phyloP scores from a whole-genome alignment of 2,797 vertebrate genomes.

The Atherinosoma microstoma region DNA sequence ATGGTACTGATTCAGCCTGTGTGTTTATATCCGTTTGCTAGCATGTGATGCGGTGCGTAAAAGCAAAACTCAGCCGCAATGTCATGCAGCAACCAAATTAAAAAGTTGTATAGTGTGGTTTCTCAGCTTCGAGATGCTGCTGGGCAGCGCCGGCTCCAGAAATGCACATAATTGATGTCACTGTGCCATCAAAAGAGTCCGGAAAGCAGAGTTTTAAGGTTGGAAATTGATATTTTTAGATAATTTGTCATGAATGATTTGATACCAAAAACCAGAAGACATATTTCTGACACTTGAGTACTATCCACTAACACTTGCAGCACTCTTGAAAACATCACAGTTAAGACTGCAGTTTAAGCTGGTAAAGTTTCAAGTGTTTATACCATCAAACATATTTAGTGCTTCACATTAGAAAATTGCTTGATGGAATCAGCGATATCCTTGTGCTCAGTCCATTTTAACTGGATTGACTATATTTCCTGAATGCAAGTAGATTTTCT shows the following conservation, averaged over 20 bases:
- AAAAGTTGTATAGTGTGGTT: too few relatives aligned
- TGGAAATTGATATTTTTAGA: background rate
- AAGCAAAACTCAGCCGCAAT: too few relatives aligned
- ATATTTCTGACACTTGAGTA: background rate
- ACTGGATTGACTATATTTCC: background rate
- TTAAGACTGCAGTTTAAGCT: conserved; percentile 17
- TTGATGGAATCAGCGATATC: background rate
- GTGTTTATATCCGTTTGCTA: too few relatives aligned
- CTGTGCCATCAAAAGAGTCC: too few relatives aligned
- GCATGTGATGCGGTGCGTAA: too few relatives aligned
- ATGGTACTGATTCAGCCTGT: too few relatives aligned
- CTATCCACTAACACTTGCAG: conserved; percentile 6
- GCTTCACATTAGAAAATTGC: conserved; percentile 9
- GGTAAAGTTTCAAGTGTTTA: conserved; percentile 15
- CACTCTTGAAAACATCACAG: conserved; percentile 4
- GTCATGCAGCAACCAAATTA: too few relatives aligned
- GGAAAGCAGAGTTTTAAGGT: too few relatives aligned
- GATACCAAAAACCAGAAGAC: background rate
- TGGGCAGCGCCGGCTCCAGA: too few relatives aligned
- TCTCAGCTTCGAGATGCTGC: too few relatives aligned
- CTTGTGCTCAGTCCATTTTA: background rate
- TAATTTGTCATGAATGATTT: background rate
- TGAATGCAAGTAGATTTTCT: conserved; percentile 1
- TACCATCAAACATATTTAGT: background rate
- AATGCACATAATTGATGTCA: too few relatives aligned